phyloP scores from a whole-genome alignment of 2,888 invertebrate genomes.

The Lycocerus yunnanus region DNA sequence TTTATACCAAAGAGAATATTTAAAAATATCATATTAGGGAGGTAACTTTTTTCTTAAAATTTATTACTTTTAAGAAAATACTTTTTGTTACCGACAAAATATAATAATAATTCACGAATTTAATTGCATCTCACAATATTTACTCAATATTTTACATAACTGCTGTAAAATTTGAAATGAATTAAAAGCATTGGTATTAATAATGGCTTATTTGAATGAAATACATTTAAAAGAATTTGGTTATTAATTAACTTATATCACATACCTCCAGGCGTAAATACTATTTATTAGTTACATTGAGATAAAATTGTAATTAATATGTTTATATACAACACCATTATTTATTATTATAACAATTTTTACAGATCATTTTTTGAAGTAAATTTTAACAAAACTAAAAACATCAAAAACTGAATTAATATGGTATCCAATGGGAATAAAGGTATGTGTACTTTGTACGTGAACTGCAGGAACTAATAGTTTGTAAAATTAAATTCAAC shows the following conservation, averaged over 20 bases:
- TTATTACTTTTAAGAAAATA: no score
- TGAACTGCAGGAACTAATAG: not conserved
- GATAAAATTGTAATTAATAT: not conserved
- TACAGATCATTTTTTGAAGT: not conserved
- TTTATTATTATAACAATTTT: not conserved
- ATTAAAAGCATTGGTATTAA: not conserved
- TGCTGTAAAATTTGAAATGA: not conserved
- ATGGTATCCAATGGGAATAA: not conserved
- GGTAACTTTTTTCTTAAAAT: no score
- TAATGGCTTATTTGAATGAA: not conserved
- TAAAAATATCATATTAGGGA: no score
- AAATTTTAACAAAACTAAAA: not conserved
- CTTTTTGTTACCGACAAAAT: not conserved
- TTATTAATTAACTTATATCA: not conserved
- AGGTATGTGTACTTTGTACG: not conserved
- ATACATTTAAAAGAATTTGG: not conserved
- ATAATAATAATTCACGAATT: not conserved
- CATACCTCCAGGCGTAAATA: not conserved
- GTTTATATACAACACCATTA: not conserved
- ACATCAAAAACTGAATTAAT: no score
- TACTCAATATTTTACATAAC: not conserved
- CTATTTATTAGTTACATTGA: not conserved
- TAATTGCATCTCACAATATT: not conserved
- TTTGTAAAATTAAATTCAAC: not conserved
- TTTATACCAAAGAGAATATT: not conserved